Percentiles rank a stretch among this genome's conserved stretches.
phyloP scores from a whole-genome alignment of 37 sponge, comb jelly and placozoan species.

The Eunapius fragilis region DNA sequence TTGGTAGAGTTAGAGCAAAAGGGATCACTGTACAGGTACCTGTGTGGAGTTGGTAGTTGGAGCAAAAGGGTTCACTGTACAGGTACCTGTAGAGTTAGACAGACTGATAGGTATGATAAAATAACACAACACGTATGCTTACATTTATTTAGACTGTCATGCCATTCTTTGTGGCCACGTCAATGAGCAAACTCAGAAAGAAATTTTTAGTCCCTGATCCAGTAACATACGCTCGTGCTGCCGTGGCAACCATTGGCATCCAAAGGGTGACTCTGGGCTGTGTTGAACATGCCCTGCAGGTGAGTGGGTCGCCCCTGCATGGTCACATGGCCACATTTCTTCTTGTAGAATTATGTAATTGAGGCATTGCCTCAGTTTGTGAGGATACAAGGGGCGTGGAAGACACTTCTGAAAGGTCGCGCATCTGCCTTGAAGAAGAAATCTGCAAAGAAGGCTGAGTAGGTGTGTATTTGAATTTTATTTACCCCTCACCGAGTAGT shows the following conservation, averaged over 20 bases:
- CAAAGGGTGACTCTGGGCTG: constrained; percentile 22
- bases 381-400: neutral
- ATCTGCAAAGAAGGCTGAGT: neutral
- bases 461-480: too few relatives aligned
- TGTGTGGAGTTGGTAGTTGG: too few relatives aligned
- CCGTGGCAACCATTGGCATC: constrained; percentile 53
- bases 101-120: neutral
- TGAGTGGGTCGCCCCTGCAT: neutral
- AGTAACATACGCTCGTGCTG: constrained; percentile 4
- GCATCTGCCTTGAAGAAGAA: neutral
- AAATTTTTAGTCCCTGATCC: constrained; percentile 17
- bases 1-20: too few relatives aligned
- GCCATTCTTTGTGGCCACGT: constrained; percentile 28
- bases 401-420: neutral
- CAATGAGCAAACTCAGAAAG: constrained; percentile 5
- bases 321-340: neutral
- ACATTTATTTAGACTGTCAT: constrained; percentile 10
- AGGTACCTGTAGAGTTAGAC: neutral
- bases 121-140: neutral
- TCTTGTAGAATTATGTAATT: neutral
- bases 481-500: too few relatives aligned
- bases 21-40: too few relatives aligned
- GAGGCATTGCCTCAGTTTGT: neutral
- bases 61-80: too few relatives aligned
- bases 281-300: constrained; percentile 36